A percentile compares a stretch with the other conserved stretches of the same genome.
phyloP scores from a whole-genome alignment of 2,797 vertebrate species.

The Fratercula arctica region DNA sequence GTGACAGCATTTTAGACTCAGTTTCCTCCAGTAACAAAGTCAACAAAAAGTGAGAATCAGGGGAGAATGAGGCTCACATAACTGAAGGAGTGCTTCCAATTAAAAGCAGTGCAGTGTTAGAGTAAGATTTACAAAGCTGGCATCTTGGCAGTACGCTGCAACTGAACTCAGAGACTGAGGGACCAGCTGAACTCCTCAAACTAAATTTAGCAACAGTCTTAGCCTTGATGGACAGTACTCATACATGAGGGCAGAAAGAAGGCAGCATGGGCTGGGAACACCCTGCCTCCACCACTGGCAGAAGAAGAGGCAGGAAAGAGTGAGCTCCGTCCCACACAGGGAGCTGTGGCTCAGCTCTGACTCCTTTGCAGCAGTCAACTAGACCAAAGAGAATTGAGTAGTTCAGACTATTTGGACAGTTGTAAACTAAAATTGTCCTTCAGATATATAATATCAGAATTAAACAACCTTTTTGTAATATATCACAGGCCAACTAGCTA shows the following conservation, averaged over 20 bases:
- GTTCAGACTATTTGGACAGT: background rate
- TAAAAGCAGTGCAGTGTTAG: background rate
- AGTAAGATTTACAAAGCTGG: background rate
- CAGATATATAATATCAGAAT: conserved; percentile 3
- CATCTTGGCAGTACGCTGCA: background rate
- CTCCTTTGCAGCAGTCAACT: background rate
- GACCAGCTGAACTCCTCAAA: background rate
- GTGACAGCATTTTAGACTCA: background rate
- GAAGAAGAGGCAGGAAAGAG: background rate
- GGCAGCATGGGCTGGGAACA: background rate
- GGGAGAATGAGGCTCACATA: background rate
- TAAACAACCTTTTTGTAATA: background rate
- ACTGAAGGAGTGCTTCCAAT: background rate
- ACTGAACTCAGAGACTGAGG: background rate
- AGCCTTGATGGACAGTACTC: background rate
- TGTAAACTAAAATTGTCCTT: background rate
- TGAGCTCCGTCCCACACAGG: background rate
- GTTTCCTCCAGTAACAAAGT: background rate
- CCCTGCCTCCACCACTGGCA: background rate
- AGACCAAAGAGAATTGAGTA: conserved; percentile 6
- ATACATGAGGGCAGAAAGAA: background rate
- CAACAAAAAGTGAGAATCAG: background rate
- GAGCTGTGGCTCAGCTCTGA: conserved; percentile 22
- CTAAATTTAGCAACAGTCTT: background rate
- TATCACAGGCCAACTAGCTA: background rate